Base-by-base conservation (phyloP, 2,888 invertebrate genomes). In the Trichopria drosophilae region DNA sequence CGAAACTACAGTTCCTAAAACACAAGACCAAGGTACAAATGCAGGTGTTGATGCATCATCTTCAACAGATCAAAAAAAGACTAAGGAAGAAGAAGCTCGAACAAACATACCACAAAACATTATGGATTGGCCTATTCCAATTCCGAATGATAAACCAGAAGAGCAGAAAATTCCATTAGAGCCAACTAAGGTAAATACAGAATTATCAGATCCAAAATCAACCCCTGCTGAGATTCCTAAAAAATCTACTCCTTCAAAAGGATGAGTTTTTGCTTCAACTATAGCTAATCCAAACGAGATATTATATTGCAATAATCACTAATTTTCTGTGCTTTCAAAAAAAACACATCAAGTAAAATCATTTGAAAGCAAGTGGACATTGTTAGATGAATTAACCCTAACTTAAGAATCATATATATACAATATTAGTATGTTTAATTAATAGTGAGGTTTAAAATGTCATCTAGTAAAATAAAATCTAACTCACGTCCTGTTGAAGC, bases 371-470 rank as follows among this genome's bases (percentile, higher is more conserved):
- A 42, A 42, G 23, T 31, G 13, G 32, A 42, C 15, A 42, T 13
- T 42, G 12, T 10, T 23, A 42, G 15, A 10, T 32, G 32, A 42
- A 12, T 31, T 42, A 42, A 42, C 42, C 31, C 42, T 31, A 42
- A 42, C 42, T 42, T 42, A 42, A 42, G 42, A 42, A 32, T 42
- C 42, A 12, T n/a, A 42, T 31, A 24, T 10, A 12, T 42, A 42
- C 42, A 42, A 42, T 42, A 12, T 10, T 20, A 42, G 32, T 42
- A 42, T 42, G 23, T 42, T 42, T 42, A 42, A 42, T 42, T 42
- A 41, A 41, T 41, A 41, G 41, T 41, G 41, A 41, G 41, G 41
- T 41, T 36, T 41, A 41, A 41, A 29, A 41, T 41, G 41, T 29
- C 26, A 28, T 19, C 42, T 42, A 42, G 34, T 31, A 24, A 12